These are phyloP conservation scores for Halictus ligatus DNA, from an alignment of 2,888 invertebrate genomes.

Conservation along the genomic window DNA sequence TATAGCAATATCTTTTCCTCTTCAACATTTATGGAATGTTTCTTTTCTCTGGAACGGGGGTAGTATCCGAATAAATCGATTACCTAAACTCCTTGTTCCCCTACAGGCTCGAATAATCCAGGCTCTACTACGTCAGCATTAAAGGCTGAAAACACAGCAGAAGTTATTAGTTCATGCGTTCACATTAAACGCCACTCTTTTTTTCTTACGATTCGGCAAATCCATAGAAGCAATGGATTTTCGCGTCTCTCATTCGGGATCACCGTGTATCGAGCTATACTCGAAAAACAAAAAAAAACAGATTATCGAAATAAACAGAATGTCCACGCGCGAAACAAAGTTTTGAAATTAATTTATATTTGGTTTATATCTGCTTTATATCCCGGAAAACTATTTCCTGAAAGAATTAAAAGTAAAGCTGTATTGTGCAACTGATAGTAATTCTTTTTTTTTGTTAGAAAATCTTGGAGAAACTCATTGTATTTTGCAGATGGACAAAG, in stretches of 20 bases:
- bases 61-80: slow-evolving; percentile 12
- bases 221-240: neutral
- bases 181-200: neutral
- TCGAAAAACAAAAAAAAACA: neutral
- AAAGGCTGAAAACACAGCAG: slow-evolving; percentile 9
- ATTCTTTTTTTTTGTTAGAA: no score
- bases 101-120: slow-evolving; percentile 6
- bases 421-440: no score
- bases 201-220: neutral
- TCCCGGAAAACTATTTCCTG: no score
- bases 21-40: slow-evolving; percentile 1
- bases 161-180: slow-evolving; percentile 3
- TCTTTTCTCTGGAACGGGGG: neutral
- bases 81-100: neutral
- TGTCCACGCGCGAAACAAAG: no score
- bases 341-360: no score
- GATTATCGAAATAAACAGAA: neutral
- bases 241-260: neutral
- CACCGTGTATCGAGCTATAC: neutral
- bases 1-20: neutral
- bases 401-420: no score
- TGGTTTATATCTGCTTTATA: no score
- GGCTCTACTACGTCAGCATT: slow-evolving; percentile 12
- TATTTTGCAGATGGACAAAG: no score
- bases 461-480: no score